Evolutionary conservation across 2,888 invertebrate genomes (phyloP).

Genomic region (Parelbella ahira): DNA sequence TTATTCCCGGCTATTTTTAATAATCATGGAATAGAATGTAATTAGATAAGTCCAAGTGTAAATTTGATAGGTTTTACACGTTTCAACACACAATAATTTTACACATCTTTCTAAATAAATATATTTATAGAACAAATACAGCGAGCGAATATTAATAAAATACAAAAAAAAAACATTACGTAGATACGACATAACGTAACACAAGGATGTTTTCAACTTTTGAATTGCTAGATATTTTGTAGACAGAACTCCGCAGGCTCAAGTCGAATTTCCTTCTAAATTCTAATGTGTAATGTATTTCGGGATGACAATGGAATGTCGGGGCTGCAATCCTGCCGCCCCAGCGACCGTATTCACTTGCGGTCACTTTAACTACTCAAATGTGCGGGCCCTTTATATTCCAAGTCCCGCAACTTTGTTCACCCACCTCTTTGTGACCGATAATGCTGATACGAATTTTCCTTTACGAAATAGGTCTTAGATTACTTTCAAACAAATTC

Average conservation of each 20-base stretch:
- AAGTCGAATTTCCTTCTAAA: constrained; percentile 34
- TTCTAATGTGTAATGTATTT: constrained; percentile 37
- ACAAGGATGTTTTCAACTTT: too few relatives aligned
- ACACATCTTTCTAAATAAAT: too few relatives aligned
- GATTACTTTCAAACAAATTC: constrained; percentile 7
- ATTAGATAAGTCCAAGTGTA: too few relatives aligned
- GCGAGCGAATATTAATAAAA: too few relatives aligned
- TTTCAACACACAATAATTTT: too few relatives aligned
- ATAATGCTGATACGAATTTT: constrained; percentile 46
- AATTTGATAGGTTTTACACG: too few relatives aligned
- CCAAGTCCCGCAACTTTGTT: constrained; percentile 50
- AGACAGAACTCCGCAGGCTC: constrained; percentile 9
- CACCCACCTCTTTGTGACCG: constrained; percentile 40
- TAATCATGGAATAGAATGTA: too few relatives aligned
- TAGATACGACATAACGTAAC: too few relatives aligned
- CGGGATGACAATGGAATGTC: constrained; percentile 38
- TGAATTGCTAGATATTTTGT: too few relatives aligned
- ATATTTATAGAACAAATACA: too few relatives aligned
- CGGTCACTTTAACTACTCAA: constrained; percentile 57
- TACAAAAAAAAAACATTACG: too few relatives aligned
- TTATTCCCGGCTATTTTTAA: too few relatives aligned
- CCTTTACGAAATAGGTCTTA: constrained; percentile 27
- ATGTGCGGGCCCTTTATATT: constrained; percentile 62
- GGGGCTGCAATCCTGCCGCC: constrained; percentile 41
- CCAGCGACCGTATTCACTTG: constrained; percentile 48